Conservation (phyloP, 2,888 invertebrate genomes). For the Leptinotarsa rubiginosa region DNA sequence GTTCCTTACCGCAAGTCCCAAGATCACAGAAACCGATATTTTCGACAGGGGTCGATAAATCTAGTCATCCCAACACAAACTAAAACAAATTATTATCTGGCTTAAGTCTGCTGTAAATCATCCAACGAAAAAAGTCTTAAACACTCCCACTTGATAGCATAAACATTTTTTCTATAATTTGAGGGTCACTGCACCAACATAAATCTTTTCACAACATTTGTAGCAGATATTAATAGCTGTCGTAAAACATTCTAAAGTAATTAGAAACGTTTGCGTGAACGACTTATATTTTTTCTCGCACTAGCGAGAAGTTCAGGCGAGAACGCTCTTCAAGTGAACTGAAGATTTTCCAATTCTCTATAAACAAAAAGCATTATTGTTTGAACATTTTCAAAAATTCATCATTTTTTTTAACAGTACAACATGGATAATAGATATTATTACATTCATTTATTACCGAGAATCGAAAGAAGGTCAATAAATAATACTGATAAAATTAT, state of each 20-base stretch:
- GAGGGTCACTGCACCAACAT: constrained; percentile 32
- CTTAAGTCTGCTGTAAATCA: constrained; percentile 4
- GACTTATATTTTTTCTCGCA: constrained; percentile 32
- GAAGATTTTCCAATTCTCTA: not conserved
- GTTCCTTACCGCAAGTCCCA: too few relatives aligned
- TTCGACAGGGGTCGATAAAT: not conserved
- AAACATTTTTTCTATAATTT: constrained; percentile 21
- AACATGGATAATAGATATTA: too few relatives aligned
- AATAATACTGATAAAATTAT: too few relatives aligned
- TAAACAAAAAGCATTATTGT: not conserved
- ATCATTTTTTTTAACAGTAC: too few relatives aligned
- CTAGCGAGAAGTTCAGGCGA: constrained; percentile 2
- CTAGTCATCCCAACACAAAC: not conserved
- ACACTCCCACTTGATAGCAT: constrained; percentile 14
- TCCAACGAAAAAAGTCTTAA: not conserved
- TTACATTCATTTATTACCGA: too few relatives aligned
- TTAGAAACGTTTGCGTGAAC: constrained; percentile 33
- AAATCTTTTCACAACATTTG: constrained; percentile 31
- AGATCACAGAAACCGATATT: not conserved
- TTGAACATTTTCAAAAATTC: too few relatives aligned
- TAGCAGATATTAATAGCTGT: constrained; percentile 34
- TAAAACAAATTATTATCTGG: constrained; percentile 6
- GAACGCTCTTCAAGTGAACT: not conserved
- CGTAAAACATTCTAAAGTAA: constrained; percentile 38
- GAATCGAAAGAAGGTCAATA: too few relatives aligned